Evolutionary conservation across 2,113 vertebrate genomes (phyloP), one percentile per base, ranked within the genome.

Genomic region (Eublepharis macularius): DNA sequence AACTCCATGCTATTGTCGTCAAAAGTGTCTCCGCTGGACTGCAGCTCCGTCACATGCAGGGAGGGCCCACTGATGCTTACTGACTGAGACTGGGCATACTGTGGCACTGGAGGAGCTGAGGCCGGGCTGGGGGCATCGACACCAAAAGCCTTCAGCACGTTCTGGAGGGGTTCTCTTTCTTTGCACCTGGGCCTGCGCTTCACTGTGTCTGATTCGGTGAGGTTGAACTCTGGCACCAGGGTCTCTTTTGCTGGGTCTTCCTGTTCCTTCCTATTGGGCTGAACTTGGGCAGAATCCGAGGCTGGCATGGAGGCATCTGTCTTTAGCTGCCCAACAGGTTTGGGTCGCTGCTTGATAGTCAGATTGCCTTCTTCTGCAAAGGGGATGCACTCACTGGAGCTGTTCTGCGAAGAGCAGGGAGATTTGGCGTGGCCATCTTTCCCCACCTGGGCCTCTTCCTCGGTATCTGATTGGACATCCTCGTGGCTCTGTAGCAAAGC

Each of bases 331-430:
- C 95, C 97, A 0, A 95, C 84, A 0, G 95, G 95, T 93, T 98
- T 97, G 0, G 98, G 98, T 32, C 98, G 94, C 92, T 99, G 98
- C 84, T 99, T 99, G 94, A 99, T 98, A 26, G 98, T 98, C 82
- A 98, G 96, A 88, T 98, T 99, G 26, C 98, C 98, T 85, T 99
- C 98, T 73, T 99, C 98, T 0, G 98, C 98, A 3, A 99, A 99
- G 0, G 98, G 98, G 77, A 99, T 97, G 90, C 96, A 97, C 83
- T 97, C 97, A 0, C 96, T 95, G 0, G 97, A 97, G 93, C 95
- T 96, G 87, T 95, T 96, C 87, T 97, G 97, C 1, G 97, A 96
- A 0, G 95, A 96, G 0, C 91, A 94, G 0, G 94, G 66, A 0
- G 92, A 92, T 54, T 86, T 88, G 65, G 86, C 92, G 0, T 85